phyloP scores from a whole-genome alignment of 1,140 invertebrate species.

The Drosophila sturtevanti region DNA sequence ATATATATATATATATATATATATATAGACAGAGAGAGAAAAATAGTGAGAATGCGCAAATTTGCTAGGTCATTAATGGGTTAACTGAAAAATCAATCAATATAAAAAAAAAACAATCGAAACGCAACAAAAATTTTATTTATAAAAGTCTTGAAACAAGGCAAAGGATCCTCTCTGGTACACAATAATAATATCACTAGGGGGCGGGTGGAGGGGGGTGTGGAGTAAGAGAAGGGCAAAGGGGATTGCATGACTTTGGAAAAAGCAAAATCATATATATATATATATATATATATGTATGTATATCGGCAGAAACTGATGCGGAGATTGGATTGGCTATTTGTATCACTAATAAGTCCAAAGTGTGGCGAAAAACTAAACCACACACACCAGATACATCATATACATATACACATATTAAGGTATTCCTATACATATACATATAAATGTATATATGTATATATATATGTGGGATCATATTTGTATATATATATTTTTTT shows the following conservation, averaged over 20 bases:
- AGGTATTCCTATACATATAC: slow-evolving; percentile 52
- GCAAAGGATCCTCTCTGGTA: slow-evolving; percentile 29
- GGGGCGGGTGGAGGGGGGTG: slow-evolving; percentile 27
- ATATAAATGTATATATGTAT: slow-evolving; percentile 46
- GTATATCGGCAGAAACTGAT: slow-evolving; percentile 39
- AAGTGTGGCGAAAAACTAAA: slow-evolving; percentile 31
- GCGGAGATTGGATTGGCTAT: slow-evolving; percentile 43
- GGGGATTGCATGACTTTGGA: too few species aligned
- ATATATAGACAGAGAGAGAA: slow-evolving; percentile 10
- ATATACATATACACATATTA: slow-evolving; percentile 54
- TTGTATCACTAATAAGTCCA: slow-evolving; percentile 4
- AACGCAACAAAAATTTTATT: slow-evolving; percentile 41
- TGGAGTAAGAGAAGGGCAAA: too few species aligned
- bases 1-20: slow-evolving; percentile 14
- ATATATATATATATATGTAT: too few species aligned
- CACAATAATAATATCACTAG: slow-evolving; percentile 59
- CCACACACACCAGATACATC: slow-evolving; percentile 57
- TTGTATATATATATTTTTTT: slow-evolving; percentile 56
- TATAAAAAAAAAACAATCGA: slow-evolving; percentile 31
- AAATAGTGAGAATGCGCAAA: neutral
- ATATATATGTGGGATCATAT: slow-evolving; percentile 55
- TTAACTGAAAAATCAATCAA: neutral
- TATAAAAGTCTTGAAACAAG: slow-evolving; percentile 31
- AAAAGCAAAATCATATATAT: neutral
- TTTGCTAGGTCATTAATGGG: neutral